Percentiles rank a stretch among this genome's conserved stretches.
Conservation (phyloP, 2,888 invertebrate species). For the Junonia oenone region DNA sequence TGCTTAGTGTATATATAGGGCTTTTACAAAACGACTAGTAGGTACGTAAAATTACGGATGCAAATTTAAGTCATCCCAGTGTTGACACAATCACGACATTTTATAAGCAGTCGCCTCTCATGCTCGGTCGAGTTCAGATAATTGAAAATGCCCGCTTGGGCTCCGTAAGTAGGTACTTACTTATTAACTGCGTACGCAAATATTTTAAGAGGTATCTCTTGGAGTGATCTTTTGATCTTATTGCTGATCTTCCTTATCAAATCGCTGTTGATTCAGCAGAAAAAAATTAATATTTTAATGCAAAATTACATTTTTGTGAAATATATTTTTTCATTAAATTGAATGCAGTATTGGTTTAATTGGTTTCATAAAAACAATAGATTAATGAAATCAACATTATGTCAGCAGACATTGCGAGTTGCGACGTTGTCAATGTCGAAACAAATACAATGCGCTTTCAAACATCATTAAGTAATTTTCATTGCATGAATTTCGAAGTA, state of each 20-base stretch:
- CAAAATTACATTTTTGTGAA: background rate
- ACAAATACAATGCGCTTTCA: no score
- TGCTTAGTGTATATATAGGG: no score
- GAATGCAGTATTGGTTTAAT: no score
- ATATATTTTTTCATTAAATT: background rate
- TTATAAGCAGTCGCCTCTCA: slow-evolving; percentile 11
- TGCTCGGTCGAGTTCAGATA: slow-evolving; percentile 21
- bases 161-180: slow-evolving; percentile 27
- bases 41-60: no score
- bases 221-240: slow-evolving; percentile 42
- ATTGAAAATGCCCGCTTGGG: slow-evolving; percentile 28
- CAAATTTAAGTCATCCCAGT: slow-evolving; percentile 12
- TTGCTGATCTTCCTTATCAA: slow-evolving; percentile 15
- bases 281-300: no score
- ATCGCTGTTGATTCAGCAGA: slow-evolving; percentile 3
- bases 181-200: slow-evolving; percentile 29
- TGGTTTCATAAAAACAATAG: no score
- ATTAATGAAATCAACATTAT: no score
- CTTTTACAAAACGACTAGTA: no score
- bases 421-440: no score
- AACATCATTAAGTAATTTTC: no score
- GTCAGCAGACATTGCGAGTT: no score
- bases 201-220: slow-evolving; percentile 39
- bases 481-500: no score
- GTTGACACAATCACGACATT: slow-evolving; percentile 10